A percentile compares a stretch with the other conserved stretches of the same genome.
phyloP scores from a whole-genome alignment of 2,888 invertebrate species.

The Chrysomela aeneicollis region DNA sequence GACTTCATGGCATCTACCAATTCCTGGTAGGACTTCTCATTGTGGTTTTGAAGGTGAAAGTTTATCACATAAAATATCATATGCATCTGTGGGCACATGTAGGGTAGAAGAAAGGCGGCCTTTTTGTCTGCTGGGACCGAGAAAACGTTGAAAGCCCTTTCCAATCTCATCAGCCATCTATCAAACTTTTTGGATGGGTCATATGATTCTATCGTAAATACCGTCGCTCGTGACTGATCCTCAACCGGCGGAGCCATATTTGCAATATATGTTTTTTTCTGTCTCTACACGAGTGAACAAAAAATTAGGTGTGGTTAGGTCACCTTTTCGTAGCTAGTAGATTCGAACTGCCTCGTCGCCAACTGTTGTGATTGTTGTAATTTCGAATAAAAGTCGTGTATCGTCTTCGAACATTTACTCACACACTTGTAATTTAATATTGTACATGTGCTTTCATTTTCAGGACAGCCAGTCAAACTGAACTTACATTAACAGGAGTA shows the following conservation, averaged over 20 bases:
- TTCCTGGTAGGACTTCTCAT: conserved; percentile 16
- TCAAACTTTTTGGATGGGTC: conserved; percentile 21
- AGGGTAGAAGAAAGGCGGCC: conserved; percentile 19
- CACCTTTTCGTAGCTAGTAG: background rate
- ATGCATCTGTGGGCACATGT: conserved; percentile 28
- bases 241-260: background rate
- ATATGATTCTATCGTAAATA: conserved; percentile 22
- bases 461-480: too few species aligned
- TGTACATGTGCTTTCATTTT: too few species aligned
- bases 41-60: background rate
- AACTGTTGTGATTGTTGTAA: background rate
- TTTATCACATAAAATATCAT: conserved; percentile 31
- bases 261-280: background rate
- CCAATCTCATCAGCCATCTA: conserved; percentile 24
- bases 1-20: conserved; percentile 20
- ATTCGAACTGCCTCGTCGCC: background rate
- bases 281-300: background rate
- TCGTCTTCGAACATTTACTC: too few species aligned
- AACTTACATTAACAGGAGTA: too few species aligned
- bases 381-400: too few species aligned
- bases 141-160: conserved; percentile 24
- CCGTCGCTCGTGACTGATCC: background rate
- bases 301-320: background rate
- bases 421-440: too few species aligned
- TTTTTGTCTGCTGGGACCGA: conserved; percentile 14